These are phyloP conservation scores for Rhagonycha fulva DNA, from an alignment of 2,888 invertebrate species.

Conservation along the genomic window DNA sequence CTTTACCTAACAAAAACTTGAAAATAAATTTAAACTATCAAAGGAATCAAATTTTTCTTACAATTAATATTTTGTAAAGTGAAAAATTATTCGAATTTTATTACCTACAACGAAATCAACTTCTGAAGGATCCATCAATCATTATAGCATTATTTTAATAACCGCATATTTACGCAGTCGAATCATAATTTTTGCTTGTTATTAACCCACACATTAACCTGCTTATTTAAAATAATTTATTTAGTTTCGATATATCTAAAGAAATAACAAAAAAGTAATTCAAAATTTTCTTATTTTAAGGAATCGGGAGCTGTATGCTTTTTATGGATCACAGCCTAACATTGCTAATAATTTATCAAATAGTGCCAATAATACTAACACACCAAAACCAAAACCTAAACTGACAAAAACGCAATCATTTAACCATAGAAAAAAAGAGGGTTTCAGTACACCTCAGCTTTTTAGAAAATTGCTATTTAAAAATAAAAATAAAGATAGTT, in stretches of 20 bases:
- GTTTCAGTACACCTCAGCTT: constrained; percentile 49
- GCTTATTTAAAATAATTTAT: not conserved
- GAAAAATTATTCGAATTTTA: no score
- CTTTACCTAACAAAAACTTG: no score
- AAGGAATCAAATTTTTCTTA: no score
- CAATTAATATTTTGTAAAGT: no score
- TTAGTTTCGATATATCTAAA: not conserved
- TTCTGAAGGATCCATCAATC: no score
- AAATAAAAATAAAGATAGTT: constrained; percentile 32
- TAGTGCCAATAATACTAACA: constrained; percentile 41
- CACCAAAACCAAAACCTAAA: constrained; percentile 51
- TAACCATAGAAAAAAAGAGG: constrained; percentile 49
- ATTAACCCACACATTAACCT: not conserved
- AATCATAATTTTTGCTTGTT: not conserved
- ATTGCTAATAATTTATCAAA: constrained; percentile 50
- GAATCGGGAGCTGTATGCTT: constrained; percentile 49
- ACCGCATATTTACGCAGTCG: not conserved
- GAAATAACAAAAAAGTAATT: not conserved
- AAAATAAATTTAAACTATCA: no score
- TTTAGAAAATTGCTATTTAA: constrained; percentile 51
- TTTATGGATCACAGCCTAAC: constrained; percentile 56
- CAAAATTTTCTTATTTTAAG: constrained; percentile 44
- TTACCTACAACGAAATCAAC: no score
- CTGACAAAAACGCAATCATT: constrained; percentile 56
- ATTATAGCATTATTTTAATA: no score